Percentiles rank a stretch among this genome's conserved stretches.
phyloP scores from a whole-genome alignment of 2,797 vertebrate species.

The Catamblyrhynchus diadema region DNA sequence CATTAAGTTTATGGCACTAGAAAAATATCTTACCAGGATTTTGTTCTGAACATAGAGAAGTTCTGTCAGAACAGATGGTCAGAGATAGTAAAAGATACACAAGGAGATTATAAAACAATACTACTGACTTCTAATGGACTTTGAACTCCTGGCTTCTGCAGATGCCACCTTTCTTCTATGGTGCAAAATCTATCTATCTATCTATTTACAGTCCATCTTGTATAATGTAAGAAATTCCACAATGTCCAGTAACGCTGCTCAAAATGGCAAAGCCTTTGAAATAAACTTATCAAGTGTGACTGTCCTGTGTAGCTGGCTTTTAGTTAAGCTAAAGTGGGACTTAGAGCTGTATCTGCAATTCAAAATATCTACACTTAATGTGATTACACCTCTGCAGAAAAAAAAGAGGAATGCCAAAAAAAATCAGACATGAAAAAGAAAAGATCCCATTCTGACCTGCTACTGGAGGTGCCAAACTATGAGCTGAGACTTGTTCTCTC shows the following conservation, averaged over 20 bases:
- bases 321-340: not conserved
- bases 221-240: not conserved
- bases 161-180: not conserved
- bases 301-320: not conserved
- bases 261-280: not conserved
- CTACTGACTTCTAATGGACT: not conserved
- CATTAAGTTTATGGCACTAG: conserved; percentile 7
- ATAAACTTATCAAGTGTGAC: not conserved
- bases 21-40: conserved; percentile 13
- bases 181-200: not conserved
- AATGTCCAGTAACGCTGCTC: not conserved
- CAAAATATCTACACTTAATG: not conserved
- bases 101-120: not conserved
- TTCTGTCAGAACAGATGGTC: conserved; percentile 46
- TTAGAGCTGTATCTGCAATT: not conserved
- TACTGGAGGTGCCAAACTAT: not conserved
- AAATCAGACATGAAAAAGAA: not conserved
- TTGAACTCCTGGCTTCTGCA: not conserved
- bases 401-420: not conserved
- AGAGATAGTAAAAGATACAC: conserved; percentile 1
- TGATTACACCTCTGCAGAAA: not conserved
- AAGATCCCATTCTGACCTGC: not conserved
- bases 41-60: not conserved
- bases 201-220: not conserved
- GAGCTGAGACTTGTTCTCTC: not conserved